Evolutionary conservation across 2,113 vertebrate species (phyloP).

Genomic region (Prochilodus magdalenae): DNA sequence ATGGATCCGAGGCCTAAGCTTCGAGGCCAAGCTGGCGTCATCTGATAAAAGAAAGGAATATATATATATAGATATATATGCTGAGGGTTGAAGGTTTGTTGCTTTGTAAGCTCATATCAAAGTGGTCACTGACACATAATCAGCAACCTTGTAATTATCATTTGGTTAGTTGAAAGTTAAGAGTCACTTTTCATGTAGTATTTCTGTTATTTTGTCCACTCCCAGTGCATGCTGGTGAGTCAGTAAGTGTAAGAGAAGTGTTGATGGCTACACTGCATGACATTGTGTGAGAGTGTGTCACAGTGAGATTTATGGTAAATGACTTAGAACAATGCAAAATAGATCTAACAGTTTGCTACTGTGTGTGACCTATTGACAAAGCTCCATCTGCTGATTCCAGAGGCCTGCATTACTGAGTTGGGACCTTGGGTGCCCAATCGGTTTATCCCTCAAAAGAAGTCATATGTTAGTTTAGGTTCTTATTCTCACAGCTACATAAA

Average conservation of each 20-base stretch:
- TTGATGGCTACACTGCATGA: constrained; percentile 16
- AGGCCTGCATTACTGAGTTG: not conserved
- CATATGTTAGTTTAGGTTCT: not conserved
- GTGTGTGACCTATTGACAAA: not conserved
- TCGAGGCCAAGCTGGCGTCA: no score
- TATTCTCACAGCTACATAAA: not conserved
- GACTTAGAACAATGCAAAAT: constrained; percentile 6
- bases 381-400: constrained; percentile 1
- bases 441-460: not conserved
- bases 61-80: no score
- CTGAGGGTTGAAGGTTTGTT: not conserved
- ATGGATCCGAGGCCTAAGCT: not conserved
- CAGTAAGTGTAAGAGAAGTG: constrained; percentile 7
- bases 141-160: constrained; percentile 12
- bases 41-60: no score
- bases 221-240: constrained; percentile 5
- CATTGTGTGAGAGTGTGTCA: not conserved
- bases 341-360: not conserved
- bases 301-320: constrained; percentile 30
- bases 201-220: constrained; percentile 12
- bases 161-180: constrained; percentile 3
- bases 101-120: not conserved
- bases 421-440: not conserved
- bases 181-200: not conserved
- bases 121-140: not conserved